Conservation (phyloP, 2,113 vertebrate species). For the Antechinus flavipes region DNA sequence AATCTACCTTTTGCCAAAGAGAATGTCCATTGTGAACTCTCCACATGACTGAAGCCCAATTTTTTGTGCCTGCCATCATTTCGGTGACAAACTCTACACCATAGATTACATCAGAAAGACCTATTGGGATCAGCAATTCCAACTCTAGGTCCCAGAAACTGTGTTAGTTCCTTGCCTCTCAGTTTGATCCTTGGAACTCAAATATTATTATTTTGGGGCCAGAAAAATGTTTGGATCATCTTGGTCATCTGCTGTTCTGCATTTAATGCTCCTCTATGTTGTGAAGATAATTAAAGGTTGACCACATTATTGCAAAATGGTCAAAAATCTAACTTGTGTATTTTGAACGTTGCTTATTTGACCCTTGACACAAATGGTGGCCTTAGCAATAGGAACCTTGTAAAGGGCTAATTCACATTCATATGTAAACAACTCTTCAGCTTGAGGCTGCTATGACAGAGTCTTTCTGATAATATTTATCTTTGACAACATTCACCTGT, state of each 20-base stretch:
- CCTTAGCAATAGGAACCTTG: background rate
- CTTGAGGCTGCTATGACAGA: background rate
- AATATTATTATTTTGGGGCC: background rate
- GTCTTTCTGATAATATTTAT: background rate
- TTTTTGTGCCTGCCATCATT: no score
- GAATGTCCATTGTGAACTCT: no score
- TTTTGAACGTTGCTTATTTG: background rate
- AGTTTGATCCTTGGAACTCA: background rate
- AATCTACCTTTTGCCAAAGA: no score
- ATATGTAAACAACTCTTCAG: background rate
- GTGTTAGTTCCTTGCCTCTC: background rate
- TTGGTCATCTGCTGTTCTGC: background rate
- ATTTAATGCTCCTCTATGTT: background rate
- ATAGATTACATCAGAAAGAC: background rate
- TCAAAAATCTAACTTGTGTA: background rate
- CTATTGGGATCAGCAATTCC: background rate
- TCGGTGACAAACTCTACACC: no score
- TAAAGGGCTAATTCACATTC: background rate
- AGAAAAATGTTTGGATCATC: background rate
- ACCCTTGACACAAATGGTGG: background rate
- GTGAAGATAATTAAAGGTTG: background rate
- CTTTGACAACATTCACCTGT: background rate
- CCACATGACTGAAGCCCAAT: no score
- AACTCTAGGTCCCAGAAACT: background rate
- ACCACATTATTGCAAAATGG: background rate